Evolutionary conservation across 2,113 vertebrate species (phyloP).

Genomic region (Lichenostomus cassidix): DNA sequence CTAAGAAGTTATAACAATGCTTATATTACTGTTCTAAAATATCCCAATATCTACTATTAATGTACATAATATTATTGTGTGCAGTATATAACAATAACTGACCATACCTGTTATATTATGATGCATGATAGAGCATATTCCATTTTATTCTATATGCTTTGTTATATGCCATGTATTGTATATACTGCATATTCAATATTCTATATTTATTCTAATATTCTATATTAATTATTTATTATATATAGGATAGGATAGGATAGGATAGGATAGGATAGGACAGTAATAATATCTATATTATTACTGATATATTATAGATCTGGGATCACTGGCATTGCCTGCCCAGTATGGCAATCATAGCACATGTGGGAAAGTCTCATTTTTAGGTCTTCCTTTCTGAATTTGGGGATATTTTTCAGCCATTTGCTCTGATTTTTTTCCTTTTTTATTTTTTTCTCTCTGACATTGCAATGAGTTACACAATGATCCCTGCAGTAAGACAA

Average conservation of each 20-base stretch:
- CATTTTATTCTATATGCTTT: background rate
- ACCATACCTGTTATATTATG: background rate
- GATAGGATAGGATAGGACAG: background rate
- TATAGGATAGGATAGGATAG: background rate
- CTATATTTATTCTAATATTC: background rate
- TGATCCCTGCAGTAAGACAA: background rate
- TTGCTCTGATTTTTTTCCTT: background rate
- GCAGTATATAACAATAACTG: no score
- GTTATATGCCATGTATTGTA: no score
- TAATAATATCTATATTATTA: background rate
- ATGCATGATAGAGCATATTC: background rate
- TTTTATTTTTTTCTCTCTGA: background rate
- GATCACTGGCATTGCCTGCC: background rate
- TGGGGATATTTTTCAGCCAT: background rate
- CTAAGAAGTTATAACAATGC: background rate
- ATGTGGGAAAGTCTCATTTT: background rate
- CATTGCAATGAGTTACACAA: background rate
- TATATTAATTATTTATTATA: background rate
- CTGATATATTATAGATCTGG: no score
- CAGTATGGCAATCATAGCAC: accelerated
- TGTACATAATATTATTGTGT: background rate
- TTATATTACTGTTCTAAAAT: background rate
- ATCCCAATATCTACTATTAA: no score
- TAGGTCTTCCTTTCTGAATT: background rate
- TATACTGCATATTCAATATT: no score